Base-by-base conservation (phyloP, 2,113 vertebrate genomes). In the Corythoichthys intestinalis region DNA sequence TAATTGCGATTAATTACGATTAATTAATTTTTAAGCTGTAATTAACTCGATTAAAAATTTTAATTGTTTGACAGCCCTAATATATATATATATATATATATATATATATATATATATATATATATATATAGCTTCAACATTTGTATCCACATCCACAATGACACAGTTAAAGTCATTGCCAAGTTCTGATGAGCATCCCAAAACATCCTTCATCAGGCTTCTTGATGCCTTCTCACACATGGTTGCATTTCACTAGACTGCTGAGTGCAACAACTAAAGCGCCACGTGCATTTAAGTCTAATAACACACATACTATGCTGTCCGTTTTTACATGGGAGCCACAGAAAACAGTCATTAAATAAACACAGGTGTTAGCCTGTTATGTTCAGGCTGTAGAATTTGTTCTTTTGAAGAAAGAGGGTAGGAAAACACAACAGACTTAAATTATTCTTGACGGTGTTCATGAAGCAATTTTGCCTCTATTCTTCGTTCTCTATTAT, bases 281-380 rank as follows among this genome's bases (percentile, higher is more conserved):
- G 83, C 84, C 84, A 86, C 75, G 79, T 88, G 80, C 82, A 80
- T 85, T 87, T 88, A 70, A 70, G 87, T 85, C 70, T 92, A 92
- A 91, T 91, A 83, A 92, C 85, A 91, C 76, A 80, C 70, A 71
- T 75, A 68, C 72, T 80, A 57, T 73, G 75, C 68, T 79, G 75
- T 79, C 76, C 77, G 74, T 82, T 84, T 88, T 71, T 83, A 83
- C 73, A 86, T 85, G 83, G 79, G 78, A 63, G 70, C 73, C 66
- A 48, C 49, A 78, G 87, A 89, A 92, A 92, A 92, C 87, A 92
- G 81, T 91, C 81, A 91, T 93, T 92, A 91, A 80, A 83, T 56
- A 71, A 46, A 74, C 79, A 79, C 87, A 91, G 88, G 90, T 88
- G 87, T 89, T 81, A 80, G 87, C 75, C 76, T 83, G 77, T 70